Base-by-base conservation (phyloP, 2,888 invertebrate species). In the Leptothorax acervorum region DNA sequence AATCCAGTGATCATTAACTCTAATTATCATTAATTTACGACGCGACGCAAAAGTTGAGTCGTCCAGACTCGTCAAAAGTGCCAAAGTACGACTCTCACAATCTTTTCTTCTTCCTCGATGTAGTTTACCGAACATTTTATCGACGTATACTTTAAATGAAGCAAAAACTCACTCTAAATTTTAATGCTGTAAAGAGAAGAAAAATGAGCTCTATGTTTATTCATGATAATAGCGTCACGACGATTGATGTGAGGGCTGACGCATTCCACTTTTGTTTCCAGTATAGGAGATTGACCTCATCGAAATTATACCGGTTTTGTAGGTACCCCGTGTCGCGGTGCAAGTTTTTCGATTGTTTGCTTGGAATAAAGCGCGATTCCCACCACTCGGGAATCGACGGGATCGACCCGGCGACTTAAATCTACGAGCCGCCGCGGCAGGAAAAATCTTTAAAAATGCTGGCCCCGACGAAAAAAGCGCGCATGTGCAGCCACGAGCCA, bases 381-480 rank as follows among this genome's bases (percentile, higher is more conserved):
- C 84, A 85, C 83, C 83, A 85, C 86, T 82, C 83, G 87, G 79
- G 87, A 86, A 89, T 90, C 91, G 88, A 90, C 91, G 88, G 82
- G 91, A 88, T 91, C 90, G 88, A 90, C 87, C 90, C 83, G 88
- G 88, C 90, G 90, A 90, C 90, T 91, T 91, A 90, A 90, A 90
- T 90, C 90, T 87, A 88, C 88, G 88, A 88, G 88, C 91, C 87
- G 87, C 88, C 88, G 90, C 87, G 91, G 91, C 89, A 89, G 92
- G 93, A 93, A 93, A 93, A 93, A 93, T 93, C 93, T 93, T 93
- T 93, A 93, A 93, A 93, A 93, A 93, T 93, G 92, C 93, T 91
- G 91, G 92, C 91, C 91, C 91, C 91, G 91, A 92, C 45, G 93
- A 93, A 93, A 93, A 93, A 93, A 90, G 89, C 90, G 92, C 92